Evolutionary conservation across 2,113 vertebrate species (phyloP), one percentile per base, ranked within the genome.

Genomic region (Eulemur rufifrons): DNA sequence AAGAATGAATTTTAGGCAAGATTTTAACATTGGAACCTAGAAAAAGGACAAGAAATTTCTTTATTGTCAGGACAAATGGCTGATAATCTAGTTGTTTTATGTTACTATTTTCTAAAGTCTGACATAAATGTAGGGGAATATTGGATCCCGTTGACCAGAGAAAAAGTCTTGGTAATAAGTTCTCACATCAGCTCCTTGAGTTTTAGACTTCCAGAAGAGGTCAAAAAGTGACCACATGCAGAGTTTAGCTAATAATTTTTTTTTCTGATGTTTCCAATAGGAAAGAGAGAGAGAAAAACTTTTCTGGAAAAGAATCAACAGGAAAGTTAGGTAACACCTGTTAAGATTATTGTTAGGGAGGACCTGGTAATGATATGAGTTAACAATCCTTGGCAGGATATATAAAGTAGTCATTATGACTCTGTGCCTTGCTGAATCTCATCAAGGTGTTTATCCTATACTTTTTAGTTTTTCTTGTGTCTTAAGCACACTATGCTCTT

Each of bases 41-140:
- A 15, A 42, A 47, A 73, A 27, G 15, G 29, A 27, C 8, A 68
- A 73, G 7, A 1, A 8, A 52, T 88, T 47, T 5, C 4, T 52
- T 93, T 88, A 42, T 63, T 59, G 12, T 20, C 8, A 25, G 25
- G 32, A 66, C 15, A 82, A 82, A 39, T 37, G 29, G 14, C 5
- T 15, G 9, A 8, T 34, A 25, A 45, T 82, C 15, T 14, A 59
- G 15, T 52, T 2, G 2, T 4, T 68, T 77, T 78, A 52, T 17
- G 5, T 23, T n/a, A 9, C 4, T 37, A 2, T 61, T 82, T 86
- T 56, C 45, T 13, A 13, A 47, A 69, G 64, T 42, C 50, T 56
- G 1, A 8, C 4, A 47, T 21, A 21, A 5, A 20, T 12, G 20
- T 1, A 61, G n/a, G 21, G 25, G 3, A 7, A 1, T n/a, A 54